Evolutionary conservation across 2,888 invertebrate species (phyloP), one percentile per base, ranked within the genome.

Genomic region (Drosophila quinaria): DNA sequence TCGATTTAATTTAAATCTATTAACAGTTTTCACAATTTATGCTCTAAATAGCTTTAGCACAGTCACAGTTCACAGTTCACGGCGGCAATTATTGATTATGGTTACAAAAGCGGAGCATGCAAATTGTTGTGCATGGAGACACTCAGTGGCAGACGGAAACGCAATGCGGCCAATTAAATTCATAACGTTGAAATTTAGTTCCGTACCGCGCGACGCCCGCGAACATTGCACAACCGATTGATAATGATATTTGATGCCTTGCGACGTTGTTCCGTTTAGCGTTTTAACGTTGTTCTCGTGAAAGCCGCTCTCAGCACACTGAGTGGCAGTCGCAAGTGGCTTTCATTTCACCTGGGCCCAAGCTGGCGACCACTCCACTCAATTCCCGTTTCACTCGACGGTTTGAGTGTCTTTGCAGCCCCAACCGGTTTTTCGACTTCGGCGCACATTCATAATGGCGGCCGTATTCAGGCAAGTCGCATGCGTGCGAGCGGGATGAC

Each of bases 281-380:
- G 81, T 71, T 74, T 69, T 61, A 78, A 87, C 91, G 90, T 91
- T 89, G 91, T 90, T 90, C 87, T 91, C 92, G 90, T 91, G 90
- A 92, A 91, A 91, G 90, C 91, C 90, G 90, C 90, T 90, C 90
- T 90, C 84, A 88, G 81, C 91, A 88, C 87, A 92, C 91, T 92
- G 90, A 92, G 83, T 86, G 81, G 80, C 78, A 83, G 76, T 61
- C 75, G 81, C 81, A 80, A 84, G 80, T 88, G 80, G 85, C 90
- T 91, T 89, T 87, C 90, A 90, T 90, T 90, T 90, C 86, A 88
- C 90, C 84, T 84, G 87, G 83, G 77, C 54, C 55, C 35, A 63
- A 67, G 58, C 46, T 37, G 19, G 39, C 42, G 31, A 19, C 44
- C 61, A 56, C 58, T 74, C 60, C 60, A 64, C 68, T 69, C 78